phyloP scores from a whole-genome alignment of 2,797 vertebrate species.

The Tapirus indicus region DNA sequence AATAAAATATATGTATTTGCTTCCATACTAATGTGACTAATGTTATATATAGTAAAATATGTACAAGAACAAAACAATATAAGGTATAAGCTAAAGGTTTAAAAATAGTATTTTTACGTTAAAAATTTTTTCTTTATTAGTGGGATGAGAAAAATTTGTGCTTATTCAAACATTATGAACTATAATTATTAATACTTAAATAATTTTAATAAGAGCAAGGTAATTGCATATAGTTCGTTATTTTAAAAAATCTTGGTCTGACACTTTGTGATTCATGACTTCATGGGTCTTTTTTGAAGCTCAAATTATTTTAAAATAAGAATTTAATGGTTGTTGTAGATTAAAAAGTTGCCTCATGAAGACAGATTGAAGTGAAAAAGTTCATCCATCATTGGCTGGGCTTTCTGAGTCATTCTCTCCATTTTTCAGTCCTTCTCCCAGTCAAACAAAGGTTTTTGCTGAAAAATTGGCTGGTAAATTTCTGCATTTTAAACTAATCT shows the following conservation, averaged over 20 bases:
- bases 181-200: not conserved
- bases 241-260: not conserved
- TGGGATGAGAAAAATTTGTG: not conserved
- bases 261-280: not conserved
- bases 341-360: slow-evolving; percentile 10
- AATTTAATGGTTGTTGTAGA: not conserved
- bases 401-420: not conserved
- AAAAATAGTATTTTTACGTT: not conserved
- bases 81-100: not conserved
- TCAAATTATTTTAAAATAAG: slow-evolving; percentile 1
- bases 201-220: slow-evolving; percentile 3
- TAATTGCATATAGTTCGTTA: not conserved
- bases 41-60: not conserved
- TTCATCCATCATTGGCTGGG: not conserved
- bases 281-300: not conserved
- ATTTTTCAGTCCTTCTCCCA: not conserved
- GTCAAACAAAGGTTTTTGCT: not conserved
- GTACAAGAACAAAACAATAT: not conserved
- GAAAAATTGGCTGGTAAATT: slow-evolving; percentile 18
- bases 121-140: not conserved
- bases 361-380: not conserved
- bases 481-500: not conserved
- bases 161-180: not conserved
- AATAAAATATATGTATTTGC: not conserved
- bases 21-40: not conserved